A percentile compares a stretch with the other conserved stretches of the same genome.
Evolutionary conservation across 2,113 vertebrate species (phyloP).

Genomic region (Acinonyx jubatus): DNA sequence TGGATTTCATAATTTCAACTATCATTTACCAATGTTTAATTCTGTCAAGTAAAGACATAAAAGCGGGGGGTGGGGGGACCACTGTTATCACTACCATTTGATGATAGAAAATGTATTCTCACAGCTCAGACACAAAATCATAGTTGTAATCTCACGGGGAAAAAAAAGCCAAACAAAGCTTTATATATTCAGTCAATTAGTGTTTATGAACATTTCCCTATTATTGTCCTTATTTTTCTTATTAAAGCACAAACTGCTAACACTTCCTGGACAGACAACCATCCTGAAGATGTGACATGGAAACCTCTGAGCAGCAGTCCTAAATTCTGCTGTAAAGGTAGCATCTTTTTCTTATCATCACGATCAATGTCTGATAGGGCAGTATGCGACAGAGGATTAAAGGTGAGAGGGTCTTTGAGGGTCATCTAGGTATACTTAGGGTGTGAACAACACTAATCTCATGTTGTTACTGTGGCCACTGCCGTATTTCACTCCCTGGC

Average conservation of each 20-base stretch:
- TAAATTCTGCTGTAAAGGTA: background rate
- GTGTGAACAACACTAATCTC: background rate
- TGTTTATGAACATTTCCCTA: background rate
- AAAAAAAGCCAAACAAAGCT: background rate
- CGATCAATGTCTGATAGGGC: background rate
- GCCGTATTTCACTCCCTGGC: fast-evolving
- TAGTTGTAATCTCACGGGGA: background rate
- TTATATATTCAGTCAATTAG: background rate
- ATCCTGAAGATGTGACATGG: background rate
- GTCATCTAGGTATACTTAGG: background rate
- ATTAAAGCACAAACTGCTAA: background rate
- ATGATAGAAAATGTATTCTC: background rate
- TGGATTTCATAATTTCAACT: background rate
- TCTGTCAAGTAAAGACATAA: background rate
- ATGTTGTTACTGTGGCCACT: background rate
- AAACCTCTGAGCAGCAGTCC: background rate
- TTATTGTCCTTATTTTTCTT: background rate
- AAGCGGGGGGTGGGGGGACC: background rate
- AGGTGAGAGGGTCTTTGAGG: background rate
- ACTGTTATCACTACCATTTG: background rate
- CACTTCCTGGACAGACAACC: background rate
- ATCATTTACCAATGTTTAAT: background rate
- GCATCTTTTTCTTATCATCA: background rate
- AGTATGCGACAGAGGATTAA: too few relatives aligned
- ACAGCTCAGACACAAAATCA: background rate